These are phyloP conservation scores for Neomonachus schauinslandi DNA, from an alignment of 2,113 vertebrate species.

Conservation along the genomic window DNA sequence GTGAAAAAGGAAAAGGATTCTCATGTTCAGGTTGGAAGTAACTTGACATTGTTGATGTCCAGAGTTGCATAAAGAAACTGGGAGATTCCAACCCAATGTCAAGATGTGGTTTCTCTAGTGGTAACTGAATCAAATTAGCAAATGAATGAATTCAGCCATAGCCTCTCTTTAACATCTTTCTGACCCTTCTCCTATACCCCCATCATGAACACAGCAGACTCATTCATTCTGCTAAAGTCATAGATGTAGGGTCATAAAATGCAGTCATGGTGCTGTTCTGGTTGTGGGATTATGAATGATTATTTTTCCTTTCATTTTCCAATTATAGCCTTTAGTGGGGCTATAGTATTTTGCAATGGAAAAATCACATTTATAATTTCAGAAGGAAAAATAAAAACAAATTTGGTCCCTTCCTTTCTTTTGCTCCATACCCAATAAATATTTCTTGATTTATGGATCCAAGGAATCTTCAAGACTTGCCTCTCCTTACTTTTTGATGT, in stretches of 20 bases:
- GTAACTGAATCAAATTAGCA: neutral
- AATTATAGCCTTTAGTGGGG: neutral
- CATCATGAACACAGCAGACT: neutral
- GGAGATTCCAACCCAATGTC: neutral
- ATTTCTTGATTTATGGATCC: slow-evolving; percentile 27
- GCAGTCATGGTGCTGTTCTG: neutral
- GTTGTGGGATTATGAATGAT: neutral
- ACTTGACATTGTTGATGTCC: too few species aligned
- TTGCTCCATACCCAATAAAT: slow-evolving; percentile 6
- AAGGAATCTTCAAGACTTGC: neutral
- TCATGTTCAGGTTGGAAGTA: neutral
- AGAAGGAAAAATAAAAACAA: slow-evolving; percentile 56
- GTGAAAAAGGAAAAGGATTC: neutral
- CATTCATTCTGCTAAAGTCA: neutral
- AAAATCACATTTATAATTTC: slow-evolving; percentile 55
- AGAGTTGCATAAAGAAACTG: neutral
- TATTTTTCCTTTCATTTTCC: slow-evolving; percentile 57
- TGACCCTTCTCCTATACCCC: neutral
- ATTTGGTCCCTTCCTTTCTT: slow-evolving; percentile 14
- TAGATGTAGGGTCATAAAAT: neutral
- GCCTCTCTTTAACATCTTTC: neutral
- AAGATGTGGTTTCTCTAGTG: neutral
- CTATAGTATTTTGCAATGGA: slow-evolving; percentile 31
- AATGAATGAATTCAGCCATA: neutral
- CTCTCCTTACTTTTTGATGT: slow-evolving; percentile 11